A percentile compares a stretch with the other conserved stretches of the same genome.
These are phyloP conservation scores for Terebella lapidaria DNA, from an alignment of 2,888 invertebrate species.

Conservation along the genomic window DNA sequence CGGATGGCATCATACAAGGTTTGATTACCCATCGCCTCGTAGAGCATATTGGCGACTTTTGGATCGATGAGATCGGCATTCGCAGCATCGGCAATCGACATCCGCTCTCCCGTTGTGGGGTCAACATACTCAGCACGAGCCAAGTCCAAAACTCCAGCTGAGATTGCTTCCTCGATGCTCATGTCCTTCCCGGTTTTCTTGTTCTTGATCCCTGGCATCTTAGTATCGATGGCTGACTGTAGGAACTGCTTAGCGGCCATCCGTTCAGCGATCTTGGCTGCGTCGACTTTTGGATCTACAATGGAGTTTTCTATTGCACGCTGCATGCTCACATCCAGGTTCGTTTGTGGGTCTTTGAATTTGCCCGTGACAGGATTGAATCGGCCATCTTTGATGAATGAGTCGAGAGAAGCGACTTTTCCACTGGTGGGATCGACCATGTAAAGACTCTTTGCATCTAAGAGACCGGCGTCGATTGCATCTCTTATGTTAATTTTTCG, in stretches of 20 bases:
- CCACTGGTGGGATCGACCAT: slow-evolving; percentile 42
- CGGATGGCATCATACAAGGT: slow-evolving; percentile 15
- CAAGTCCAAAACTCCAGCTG: slow-evolving; percentile 20
- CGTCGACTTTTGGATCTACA: slow-evolving; percentile 35
- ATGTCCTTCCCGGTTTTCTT: slow-evolving; percentile 54
- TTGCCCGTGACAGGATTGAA: slow-evolving; percentile 62
- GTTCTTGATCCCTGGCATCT: slow-evolving; percentile 35
- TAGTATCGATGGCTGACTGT: no score
- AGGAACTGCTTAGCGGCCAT: no score
- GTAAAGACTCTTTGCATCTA: slow-evolving; percentile 40
- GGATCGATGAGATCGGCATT: slow-evolving; percentile 20
- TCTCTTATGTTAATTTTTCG: slow-evolving; percentile 64
- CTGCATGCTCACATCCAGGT: slow-evolving; percentile 60
- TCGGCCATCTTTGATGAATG: slow-evolving; percentile 39
- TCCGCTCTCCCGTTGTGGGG: slow-evolving; percentile 20
- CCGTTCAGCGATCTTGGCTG: background rate
- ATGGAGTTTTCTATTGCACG: slow-evolving; percentile 77
- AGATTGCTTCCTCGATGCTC: slow-evolving; percentile 18
- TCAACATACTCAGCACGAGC: slow-evolving; percentile 20
- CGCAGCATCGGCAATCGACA: slow-evolving; percentile 26
- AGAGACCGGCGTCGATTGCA: slow-evolving; percentile 64
- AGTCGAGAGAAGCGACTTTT: slow-evolving; percentile 37
- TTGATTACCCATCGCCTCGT: slow-evolving; percentile 9
- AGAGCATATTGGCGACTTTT: slow-evolving; percentile 18
- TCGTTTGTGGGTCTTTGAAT: slow-evolving; percentile 64